Evolutionary conservation across 1,140 invertebrate species (phyloP).

Genomic region (Diorhabda sublineata): DNA sequence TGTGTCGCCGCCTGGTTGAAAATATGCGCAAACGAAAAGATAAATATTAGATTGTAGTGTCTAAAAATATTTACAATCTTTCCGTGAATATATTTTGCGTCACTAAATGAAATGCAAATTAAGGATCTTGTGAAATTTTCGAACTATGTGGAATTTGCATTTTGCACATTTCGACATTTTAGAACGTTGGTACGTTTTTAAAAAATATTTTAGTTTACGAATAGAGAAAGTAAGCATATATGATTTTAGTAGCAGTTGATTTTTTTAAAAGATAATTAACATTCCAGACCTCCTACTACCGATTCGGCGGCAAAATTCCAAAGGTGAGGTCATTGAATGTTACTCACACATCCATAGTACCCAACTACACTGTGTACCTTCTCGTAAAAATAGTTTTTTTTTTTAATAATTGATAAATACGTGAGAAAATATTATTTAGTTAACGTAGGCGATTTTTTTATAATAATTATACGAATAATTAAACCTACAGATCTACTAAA

Average conservation of each 20-base stretch:
- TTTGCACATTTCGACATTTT: background rate
- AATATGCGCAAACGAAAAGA: constrained; percentile 38
- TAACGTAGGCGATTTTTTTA: too few relatives aligned
- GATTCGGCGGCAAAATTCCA: background rate
- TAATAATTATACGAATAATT: too few relatives aligned
- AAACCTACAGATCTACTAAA: too few relatives aligned
- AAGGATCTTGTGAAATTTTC: constrained; percentile 13
- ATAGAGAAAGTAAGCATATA: background rate
- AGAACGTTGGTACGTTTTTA: background rate
- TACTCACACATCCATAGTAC: too few relatives aligned
- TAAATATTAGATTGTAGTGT: constrained; percentile 44
- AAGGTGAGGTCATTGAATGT: background rate
- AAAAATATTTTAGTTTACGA: background rate
- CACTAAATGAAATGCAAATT: constrained; percentile 23
- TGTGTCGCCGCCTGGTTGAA: constrained; percentile 41
- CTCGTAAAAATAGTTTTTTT: too few relatives aligned
- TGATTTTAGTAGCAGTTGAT: background rate
- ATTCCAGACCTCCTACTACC: background rate
- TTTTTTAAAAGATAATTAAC: background rate
- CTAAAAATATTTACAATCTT: constrained; percentile 46
- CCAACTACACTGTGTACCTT: too few relatives aligned
- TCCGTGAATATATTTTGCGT: constrained; percentile 39
- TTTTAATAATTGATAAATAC: too few relatives aligned
- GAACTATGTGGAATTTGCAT: background rate
- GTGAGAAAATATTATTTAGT: too few relatives aligned